Percentiles rank a stretch among this genome's conserved stretches.
Conservation (phyloP, 1,140 invertebrate species). For the Dolichoris vasculosae region DNA sequence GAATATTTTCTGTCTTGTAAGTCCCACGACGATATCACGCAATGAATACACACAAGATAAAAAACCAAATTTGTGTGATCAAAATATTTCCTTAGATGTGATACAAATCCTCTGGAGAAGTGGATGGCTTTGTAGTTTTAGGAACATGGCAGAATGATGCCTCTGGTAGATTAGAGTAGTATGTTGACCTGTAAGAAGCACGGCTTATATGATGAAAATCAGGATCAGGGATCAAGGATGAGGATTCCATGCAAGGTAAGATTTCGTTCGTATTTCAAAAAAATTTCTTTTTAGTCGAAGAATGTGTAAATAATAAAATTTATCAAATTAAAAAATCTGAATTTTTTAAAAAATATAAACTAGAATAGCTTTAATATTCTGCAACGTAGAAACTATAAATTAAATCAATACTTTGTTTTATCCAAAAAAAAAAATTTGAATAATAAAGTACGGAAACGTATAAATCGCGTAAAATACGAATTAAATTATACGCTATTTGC, state of each 20-base stretch:
- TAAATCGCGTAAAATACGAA: conserved; percentile 44
- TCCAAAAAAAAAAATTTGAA: conserved; percentile 28
- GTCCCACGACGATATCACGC: conserved; percentile 52
- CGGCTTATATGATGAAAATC: conserved; percentile 68
- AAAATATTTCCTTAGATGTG: conserved; percentile 38
- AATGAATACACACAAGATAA: conserved; percentile 11
- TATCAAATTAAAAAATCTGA: conserved; percentile 42
- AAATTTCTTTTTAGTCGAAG: conserved; percentile 47
- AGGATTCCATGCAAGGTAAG: conserved; percentile 54
- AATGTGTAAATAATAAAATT: conserved; percentile 53
- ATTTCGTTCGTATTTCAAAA: conserved; percentile 27
- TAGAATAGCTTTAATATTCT: conserved; percentile 42
- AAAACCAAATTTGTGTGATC: conserved; percentile 17
- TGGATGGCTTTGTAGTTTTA: conserved; percentile 42
- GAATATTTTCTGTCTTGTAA: conserved; percentile 35
- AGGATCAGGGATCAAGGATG: conserved; percentile 18
- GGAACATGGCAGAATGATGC: conserved; percentile 48
- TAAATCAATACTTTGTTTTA: conserved; percentile 26
- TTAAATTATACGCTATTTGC: conserved; percentile 48
- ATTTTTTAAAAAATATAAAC: conserved; percentile 40
- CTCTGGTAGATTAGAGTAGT: conserved; percentile 60
- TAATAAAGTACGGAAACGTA: conserved; percentile 30
- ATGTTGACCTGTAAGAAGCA: conserved; percentile 73
- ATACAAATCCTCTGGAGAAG: conserved; percentile 42
- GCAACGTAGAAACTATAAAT: conserved; percentile 43